Conservation (phyloP, 2,797 vertebrate genomes). For the Clarias platycephalus region DNA sequence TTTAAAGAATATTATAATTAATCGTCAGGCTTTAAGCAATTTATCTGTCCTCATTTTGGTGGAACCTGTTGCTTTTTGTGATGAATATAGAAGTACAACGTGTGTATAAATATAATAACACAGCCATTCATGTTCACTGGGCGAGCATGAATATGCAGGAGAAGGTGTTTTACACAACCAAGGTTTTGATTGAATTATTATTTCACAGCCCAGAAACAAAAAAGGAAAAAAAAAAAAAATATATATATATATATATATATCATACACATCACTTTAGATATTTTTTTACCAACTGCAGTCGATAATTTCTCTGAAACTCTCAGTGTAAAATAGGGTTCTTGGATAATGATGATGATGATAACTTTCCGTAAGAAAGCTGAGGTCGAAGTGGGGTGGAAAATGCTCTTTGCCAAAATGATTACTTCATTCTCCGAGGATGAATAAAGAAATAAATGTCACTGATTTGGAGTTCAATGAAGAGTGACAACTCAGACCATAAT, state of each 20-base stretch:
- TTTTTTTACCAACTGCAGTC: not conserved
- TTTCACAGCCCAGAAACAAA: not conserved
- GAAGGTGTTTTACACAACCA: not conserved
- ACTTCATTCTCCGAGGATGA: constrained; percentile 7
- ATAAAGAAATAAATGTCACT: constrained; percentile 17
- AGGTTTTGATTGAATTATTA: not conserved
- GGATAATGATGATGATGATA: constrained; percentile 5
- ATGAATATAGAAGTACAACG: not conserved
- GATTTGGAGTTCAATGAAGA: not conserved
- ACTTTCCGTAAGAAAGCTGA: not conserved
- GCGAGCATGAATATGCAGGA: not conserved
- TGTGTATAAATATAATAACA: not conserved
- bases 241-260: too few species aligned
- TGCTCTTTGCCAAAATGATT: constrained; percentile 19
- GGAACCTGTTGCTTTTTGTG: not conserved
- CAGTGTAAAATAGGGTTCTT: constrained; percentile 2
- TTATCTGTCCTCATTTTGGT: not conserved
- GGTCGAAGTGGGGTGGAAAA: not conserved
- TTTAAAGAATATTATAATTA: not conserved
- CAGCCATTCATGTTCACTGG: not conserved
- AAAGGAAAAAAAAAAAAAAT: not conserved
- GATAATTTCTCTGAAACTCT: not conserved
- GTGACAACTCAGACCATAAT: constrained; percentile 23
- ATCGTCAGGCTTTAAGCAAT: not conserved
- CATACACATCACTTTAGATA: not conserved